Base-by-base conservation (phyloP, 2,888 invertebrate genomes). In the Polyommatus iphigenia region DNA sequence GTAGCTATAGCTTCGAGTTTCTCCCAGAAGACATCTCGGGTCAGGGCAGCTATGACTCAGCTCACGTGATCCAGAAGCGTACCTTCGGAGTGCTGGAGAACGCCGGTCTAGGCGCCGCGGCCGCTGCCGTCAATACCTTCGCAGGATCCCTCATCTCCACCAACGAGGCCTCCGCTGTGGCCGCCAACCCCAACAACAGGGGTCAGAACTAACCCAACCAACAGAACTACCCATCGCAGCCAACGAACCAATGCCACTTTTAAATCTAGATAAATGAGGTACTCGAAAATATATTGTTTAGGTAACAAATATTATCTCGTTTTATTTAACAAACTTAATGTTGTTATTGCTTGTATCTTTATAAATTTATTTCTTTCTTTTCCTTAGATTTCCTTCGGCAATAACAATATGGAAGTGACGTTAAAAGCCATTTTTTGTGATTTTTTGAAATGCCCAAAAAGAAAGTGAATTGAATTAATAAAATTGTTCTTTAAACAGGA, bases 111-210 rank as follows among this genome's bases (percentile, higher is more conserved):
- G 73, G 73, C 10, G 36, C 73, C 13, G 73, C 46, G 2, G 73
- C 73, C 0, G 73, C 73, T 1, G 73, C 41, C 20, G 46, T 73
- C 32, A 73, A 73, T 8, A 20, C n/a, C 10, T 41, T 46, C 15
- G 4, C 72, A 10, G 72, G 72, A 5, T 36, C 72, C 18, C 13
- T 72, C 7, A 46, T 72, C 13, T 36, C 72, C 20, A 46, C 41
- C 36, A 72, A 72, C 46, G 36, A 41, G 36, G 72, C 72, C 20
- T 72, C 41, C 0, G 41, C 72, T 13, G 15, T 13, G 0, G 72
- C 41, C n/a, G 72, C 72, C 46, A 72, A 72, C 41, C 72, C 72
- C 41, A 72, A 62, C 36, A 41, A 62, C 62, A 76, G 62, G 54
- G 54, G 54, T 18, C 54, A 54, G 13, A 54, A 54, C 54, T 54